Conservation (phyloP, 1,140 invertebrate genomes). For the Leguminivora glycinivorella region DNA sequence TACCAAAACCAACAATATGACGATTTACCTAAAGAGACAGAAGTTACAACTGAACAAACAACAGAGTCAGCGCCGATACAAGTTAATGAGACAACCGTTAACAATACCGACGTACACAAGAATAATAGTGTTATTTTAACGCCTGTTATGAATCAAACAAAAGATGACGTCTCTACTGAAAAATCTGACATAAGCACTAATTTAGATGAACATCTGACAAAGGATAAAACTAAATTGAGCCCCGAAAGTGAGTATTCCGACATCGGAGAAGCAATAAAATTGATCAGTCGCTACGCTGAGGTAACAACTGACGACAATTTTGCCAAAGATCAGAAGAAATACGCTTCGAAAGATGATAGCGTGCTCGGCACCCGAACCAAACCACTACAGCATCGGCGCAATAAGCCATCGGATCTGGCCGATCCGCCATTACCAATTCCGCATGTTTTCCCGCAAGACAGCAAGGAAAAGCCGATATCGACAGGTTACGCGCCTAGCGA, state of each 20-base stretch:
- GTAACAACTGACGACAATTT: conserved; percentile 73
- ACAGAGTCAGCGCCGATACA: conserved; percentile 31
- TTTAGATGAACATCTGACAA: conserved; percentile 43
- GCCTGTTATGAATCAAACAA: conserved; percentile 24
- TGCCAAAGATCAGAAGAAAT: conserved; percentile 60
- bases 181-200: conserved; percentile 29
- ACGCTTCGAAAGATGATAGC: conserved; percentile 54
- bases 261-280: conserved; percentile 74
- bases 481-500: conserved; percentile 42
- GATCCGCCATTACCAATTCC: conserved; percentile 34
- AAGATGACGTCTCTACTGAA: not conserved
- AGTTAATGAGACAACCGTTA: conserved; percentile 32
- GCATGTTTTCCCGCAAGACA: conserved; percentile 32
- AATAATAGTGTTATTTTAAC: conserved; percentile 17
- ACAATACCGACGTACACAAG: conserved; percentile 30
- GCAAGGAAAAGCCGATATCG: conserved; percentile 33
- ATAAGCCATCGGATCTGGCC: conserved; percentile 46
- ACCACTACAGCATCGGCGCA: conserved; percentile 61
- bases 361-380: conserved; percentile 70
- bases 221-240: conserved; percentile 61
- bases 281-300: conserved; percentile 73
- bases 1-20: conserved; percentile 44
- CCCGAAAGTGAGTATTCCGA: conserved; percentile 75
- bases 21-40: conserved; percentile 27
- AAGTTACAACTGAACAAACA: conserved; percentile 36